These are phyloP conservation scores for Diachrysia chrysitis DNA, from an alignment of 2,888 invertebrate genomes.

Conservation along the genomic window DNA sequence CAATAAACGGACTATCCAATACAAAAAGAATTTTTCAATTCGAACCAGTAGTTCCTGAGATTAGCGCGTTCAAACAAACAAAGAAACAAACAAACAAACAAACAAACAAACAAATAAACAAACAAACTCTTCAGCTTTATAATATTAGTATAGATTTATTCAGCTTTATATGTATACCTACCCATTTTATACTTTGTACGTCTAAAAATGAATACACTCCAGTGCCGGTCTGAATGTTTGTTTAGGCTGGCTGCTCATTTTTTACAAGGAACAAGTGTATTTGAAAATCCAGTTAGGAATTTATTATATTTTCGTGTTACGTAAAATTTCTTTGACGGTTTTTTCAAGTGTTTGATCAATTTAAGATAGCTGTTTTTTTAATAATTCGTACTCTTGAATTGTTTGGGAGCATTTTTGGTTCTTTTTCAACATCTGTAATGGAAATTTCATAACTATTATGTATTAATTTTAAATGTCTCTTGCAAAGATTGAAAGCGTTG, in stretches of 20 bases:
- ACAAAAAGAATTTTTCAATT: too few relatives aligned
- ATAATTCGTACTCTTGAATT: background rate
- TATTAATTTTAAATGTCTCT: too few relatives aligned
- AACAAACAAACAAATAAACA: too few relatives aligned
- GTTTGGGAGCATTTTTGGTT: background rate
- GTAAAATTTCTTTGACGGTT: background rate
- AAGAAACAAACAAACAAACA: too few relatives aligned
- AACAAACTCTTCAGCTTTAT: too few relatives aligned
- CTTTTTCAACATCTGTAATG: background rate
- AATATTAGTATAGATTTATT: too few relatives aligned
- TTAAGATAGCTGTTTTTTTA: background rate
- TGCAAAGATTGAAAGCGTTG: too few relatives aligned
- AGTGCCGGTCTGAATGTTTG: constrained; percentile 28
- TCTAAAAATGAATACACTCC: constrained; percentile 22
- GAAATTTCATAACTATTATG: background rate
- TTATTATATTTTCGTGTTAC: constrained; percentile 2
- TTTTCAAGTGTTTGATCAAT: background rate
- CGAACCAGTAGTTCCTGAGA: too few relatives aligned
- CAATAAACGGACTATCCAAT: too few relatives aligned
- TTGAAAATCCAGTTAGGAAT: constrained; percentile 17
- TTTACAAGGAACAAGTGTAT: constrained; percentile 39
- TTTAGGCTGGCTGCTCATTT: constrained; percentile 40
- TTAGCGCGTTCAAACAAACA: too few relatives aligned
- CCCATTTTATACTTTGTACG: background rate
- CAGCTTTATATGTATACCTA: background rate